Percentiles rank a stretch among this genome's conserved stretches.
Conservation (phyloP, 2,888 invertebrate species). For the Torymus aiolomorphi region DNA sequence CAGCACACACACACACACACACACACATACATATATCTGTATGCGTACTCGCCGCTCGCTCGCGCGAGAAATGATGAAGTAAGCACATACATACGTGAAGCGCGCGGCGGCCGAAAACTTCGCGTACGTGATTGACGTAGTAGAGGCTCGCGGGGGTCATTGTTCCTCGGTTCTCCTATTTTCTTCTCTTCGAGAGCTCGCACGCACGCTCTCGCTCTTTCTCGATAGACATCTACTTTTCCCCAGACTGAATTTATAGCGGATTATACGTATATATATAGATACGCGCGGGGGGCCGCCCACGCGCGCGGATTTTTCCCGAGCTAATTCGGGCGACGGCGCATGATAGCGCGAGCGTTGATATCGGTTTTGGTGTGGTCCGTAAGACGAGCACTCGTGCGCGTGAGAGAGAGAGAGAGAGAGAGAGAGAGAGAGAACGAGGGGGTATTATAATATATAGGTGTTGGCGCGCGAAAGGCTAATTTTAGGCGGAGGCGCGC, state of each 20-base stretch:
- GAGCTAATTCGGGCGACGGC: background rate
- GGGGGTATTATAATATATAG: too few relatives aligned
- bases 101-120: constrained; percentile 50
- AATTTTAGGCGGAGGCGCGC: too few relatives aligned
- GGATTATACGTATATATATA: too few relatives aligned
- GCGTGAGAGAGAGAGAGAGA: too few relatives aligned
- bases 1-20: too few relatives aligned
- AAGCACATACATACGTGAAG: constrained; percentile 36
- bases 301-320: constrained; percentile 1
- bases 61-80: constrained; percentile 59
- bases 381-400: too few relatives aligned
- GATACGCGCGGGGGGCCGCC: background rate
- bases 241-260: too few relatives aligned
- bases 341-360: too few relatives aligned
- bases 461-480: too few relatives aligned
- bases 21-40: background rate
- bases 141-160: constrained; percentile 40
- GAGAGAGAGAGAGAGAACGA: too few relatives aligned
- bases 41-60: background rate
- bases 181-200: background rate
- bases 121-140: constrained; percentile 42
- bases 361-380: too few relatives aligned
- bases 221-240: background rate
- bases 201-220: background rate
- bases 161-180: constrained; percentile 30